Evolutionary conservation across 2,113 vertebrate species (phyloP), one percentile per base, ranked within the genome.

Genomic region (Centropus bengalensis): DNA sequence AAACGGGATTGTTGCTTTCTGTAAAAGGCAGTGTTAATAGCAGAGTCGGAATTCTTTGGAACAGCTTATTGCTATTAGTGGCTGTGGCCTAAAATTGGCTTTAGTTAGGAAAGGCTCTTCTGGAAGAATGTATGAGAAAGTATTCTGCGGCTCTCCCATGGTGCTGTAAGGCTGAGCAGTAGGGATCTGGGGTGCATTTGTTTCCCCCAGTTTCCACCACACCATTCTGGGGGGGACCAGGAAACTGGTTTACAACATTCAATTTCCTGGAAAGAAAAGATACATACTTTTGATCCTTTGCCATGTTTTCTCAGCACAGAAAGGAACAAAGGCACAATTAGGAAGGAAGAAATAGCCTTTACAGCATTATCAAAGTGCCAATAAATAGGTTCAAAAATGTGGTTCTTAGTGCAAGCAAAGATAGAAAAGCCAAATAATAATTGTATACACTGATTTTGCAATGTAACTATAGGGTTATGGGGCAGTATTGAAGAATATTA

Each of bases 361-460:
- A 70, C 0, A 4, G 60, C 27, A 49, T 68, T 70, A 64, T 52
- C 52, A 56, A 80, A n/a, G 27, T 68, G 30, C 32, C n/a, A 66
- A 89, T 92, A 92, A 93, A 91, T 68, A 74, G 52, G 38, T 91
- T 83, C 47, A 89, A 71, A 91, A 94, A 90, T 77, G 59, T 9
- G 3, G 51, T 67, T 95, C 82, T 58, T 69, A 28, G 19, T 87
- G 56, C 63, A 88, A 67, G 33, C 27, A 78, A 63, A 81, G 87
- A 51, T 13, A 86, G 71, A 81, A 94, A 81, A 88, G n/a, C 47
- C 71, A 94, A 97, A 93, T 83, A 81, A 90, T 86, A 95, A 55
- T 80, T 93, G 71, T 80, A 59, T 86, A 36, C 68, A 94, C 91
- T 90, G 93, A 96, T 95, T 96, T 94, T 91, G 52, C 68, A 96